Percentiles rank a stretch among this genome's conserved stretches.
phyloP scores from a whole-genome alignment of 2,113 vertebrate genomes.

The Grantiella picta region DNA sequence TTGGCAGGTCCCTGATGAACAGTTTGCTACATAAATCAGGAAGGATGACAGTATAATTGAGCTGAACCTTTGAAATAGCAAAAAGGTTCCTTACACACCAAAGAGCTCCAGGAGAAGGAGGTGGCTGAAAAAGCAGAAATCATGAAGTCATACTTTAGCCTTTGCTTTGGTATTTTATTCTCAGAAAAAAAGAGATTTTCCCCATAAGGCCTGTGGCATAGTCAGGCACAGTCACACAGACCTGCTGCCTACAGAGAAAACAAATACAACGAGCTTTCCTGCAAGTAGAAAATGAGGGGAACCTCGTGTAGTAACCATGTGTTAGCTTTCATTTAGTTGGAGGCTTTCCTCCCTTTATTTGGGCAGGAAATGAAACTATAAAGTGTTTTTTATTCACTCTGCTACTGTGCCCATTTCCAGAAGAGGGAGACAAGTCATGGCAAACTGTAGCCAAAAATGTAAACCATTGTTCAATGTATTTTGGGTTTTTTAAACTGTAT shows the following conservation, averaged over 20 bases:
- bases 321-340: not conserved
- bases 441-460: not conserved
- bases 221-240: not conserved
- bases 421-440: constrained; percentile 43
- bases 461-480: not conserved
- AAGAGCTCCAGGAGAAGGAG: not conserved
- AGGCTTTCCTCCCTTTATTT: not conserved
- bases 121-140: not conserved
- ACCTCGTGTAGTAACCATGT: not conserved
- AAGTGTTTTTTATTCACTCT: not conserved
- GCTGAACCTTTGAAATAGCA: not conserved
- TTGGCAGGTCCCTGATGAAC: not conserved
- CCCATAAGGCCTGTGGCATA: not conserved
- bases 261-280: accelerated
- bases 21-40: not conserved
- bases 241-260: not conserved
- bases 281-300: not conserved
- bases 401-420: constrained; percentile 9
- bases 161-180: not conserved
- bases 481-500: not conserved
- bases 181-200: not conserved
- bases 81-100: not conserved
- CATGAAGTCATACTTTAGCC: not conserved
- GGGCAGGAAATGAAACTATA: not conserved
- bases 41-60: not conserved